These are phyloP conservation scores for Sinocyclocheilus maitianheensis DNA, from an alignment of 2,113 vertebrate genomes.

Conservation along the genomic window DNA sequence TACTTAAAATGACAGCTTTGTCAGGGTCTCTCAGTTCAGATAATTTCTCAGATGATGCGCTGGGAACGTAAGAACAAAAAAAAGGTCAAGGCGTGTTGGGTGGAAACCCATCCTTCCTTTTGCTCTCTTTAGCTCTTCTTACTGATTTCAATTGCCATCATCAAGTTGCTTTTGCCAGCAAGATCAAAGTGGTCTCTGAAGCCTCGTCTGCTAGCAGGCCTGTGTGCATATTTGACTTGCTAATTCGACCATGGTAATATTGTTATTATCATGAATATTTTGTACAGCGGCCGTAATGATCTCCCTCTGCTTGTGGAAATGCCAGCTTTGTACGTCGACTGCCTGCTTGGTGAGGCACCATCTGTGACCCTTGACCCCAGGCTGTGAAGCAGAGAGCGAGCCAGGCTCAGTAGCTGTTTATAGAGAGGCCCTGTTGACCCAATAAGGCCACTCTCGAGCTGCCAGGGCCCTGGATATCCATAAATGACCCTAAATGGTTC, in stretches of 20 bases:
- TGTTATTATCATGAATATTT: conserved; percentile 64
- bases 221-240: conserved; percentile 90
- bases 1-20: conserved; percentile 45
- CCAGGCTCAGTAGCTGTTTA: conserved; percentile 46
- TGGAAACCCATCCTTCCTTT: conserved; percentile 7
- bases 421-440: conserved; percentile 53
- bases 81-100: conserved; percentile 9
- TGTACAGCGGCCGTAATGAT: conserved; percentile 73
- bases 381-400: conserved; percentile 44
- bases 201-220: conserved; percentile 79
- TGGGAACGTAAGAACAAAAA: neutral
- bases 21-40: conserved; percentile 21
- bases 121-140: conserved; percentile 35
- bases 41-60: conserved; percentile 22
- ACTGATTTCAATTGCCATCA: conserved; percentile 47
- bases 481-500: conserved; percentile 53
- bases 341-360: conserved; percentile 50
- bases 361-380: conserved; percentile 57
- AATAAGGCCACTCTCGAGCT: conserved; percentile 44
- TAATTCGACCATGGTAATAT: conserved; percentile 74
- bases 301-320: conserved; percentile 52
- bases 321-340: conserved; percentile 40
- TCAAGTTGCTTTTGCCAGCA: conserved; percentile 84
- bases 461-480: conserved; percentile 54
- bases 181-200: conserved; percentile 88